Evolutionary conservation across 2,888 invertebrate species (phyloP).

Genomic region (Lymantria dispar): DNA sequence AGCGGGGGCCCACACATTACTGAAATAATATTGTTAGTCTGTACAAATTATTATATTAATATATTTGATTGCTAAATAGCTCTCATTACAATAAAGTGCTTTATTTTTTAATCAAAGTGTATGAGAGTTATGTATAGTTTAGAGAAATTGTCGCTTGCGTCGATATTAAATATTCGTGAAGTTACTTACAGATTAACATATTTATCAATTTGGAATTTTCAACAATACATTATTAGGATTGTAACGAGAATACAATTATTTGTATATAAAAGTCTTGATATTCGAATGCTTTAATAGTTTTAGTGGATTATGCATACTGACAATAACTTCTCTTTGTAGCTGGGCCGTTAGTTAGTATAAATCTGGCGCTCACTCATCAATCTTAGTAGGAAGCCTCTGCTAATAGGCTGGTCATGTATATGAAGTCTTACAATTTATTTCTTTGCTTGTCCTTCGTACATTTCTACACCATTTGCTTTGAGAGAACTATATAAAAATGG

Average conservation of each 20-base stretch:
- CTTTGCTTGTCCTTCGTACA: no score
- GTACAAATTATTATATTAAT: slow-evolving; percentile 68
- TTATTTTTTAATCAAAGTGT: slow-evolving; percentile 58
- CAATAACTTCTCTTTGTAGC: no score
- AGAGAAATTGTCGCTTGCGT: slow-evolving; percentile 44
- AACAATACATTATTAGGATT: slow-evolving; percentile 26
- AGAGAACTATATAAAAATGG: no score
- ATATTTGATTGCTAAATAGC: slow-evolving; percentile 60
- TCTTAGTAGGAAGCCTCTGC: no score
- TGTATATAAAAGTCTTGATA: no score
- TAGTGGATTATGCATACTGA: no score
- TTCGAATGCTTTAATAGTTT: no score
- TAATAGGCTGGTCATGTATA: no score
- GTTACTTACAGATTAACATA: slow-evolving; percentile 22
- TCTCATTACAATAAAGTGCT: slow-evolving; percentile 62
- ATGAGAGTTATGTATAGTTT: slow-evolving; percentile 47
- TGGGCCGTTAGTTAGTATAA: no score
- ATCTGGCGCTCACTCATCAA: no score
- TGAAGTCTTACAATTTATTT: no score
- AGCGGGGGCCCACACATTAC: slow-evolving; percentile 37
- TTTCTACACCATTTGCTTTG: no score
- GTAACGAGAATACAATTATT: slow-evolving; percentile 15
- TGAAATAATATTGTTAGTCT: slow-evolving; percentile 48
- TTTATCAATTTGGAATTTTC: slow-evolving; percentile 33
- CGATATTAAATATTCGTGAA: slow-evolving; percentile 20